phyloP scores from a whole-genome alignment of 2,113 vertebrate species.

The Mesocricetus auratus region DNA sequence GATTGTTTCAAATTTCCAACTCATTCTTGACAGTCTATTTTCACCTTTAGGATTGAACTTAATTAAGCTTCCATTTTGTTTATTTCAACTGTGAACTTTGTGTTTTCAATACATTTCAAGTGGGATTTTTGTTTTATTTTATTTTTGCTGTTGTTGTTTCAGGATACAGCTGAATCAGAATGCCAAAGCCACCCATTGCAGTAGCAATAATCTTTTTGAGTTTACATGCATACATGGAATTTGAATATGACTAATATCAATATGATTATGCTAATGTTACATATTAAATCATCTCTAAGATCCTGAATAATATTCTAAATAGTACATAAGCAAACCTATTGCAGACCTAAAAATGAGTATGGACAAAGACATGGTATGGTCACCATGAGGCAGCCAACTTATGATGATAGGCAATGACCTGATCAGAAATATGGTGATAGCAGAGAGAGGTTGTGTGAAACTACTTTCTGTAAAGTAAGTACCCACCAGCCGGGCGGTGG shows the following conservation, averaged over 20 bases:
- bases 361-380: not conserved
- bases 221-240: not conserved
- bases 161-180: not conserved
- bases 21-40: not conserved
- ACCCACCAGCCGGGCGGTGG: too few species aligned
- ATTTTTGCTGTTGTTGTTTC: too few species aligned
- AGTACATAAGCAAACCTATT: not conserved
- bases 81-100: not conserved
- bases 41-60: not conserved
- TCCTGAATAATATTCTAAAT: not conserved
- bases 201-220: not conserved
- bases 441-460: not conserved
- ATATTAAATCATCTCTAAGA: not conserved
- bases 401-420: not conserved
- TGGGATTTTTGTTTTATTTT: not conserved
- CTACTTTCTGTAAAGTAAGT: not conserved
- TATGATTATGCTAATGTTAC: not conserved
- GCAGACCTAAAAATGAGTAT: not conserved
- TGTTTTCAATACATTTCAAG: not conserved
- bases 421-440: not conserved
- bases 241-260: not conserved
- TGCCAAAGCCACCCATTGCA: not conserved
- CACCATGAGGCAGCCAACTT: not conserved
- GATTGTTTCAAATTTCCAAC: not conserved
- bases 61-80: not conserved